Evolutionary conservation across 2,113 vertebrate species (phyloP).

Genomic region (Salvator merianae): DNA sequence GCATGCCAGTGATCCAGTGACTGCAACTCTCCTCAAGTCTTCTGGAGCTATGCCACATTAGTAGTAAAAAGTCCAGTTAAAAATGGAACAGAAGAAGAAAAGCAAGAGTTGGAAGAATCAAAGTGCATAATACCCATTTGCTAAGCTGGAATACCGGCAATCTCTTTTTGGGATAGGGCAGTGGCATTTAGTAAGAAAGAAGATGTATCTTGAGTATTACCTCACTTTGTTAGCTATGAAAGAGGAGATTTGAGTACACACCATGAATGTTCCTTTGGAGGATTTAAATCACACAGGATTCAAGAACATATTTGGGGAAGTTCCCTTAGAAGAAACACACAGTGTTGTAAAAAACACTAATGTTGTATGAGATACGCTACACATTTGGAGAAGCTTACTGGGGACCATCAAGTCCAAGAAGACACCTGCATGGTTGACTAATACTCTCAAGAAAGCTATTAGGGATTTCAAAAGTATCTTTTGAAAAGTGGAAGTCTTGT

Average conservation of each 20-base stretch:
- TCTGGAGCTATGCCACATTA: not conserved
- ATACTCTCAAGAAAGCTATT: too few relatives aligned
- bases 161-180: not conserved
- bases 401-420: not conserved
- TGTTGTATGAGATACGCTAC: not conserved
- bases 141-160: not conserved
- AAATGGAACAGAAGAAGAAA: not conserved
- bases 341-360: not conserved
- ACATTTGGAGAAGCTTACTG: not conserved
- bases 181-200: not conserved
- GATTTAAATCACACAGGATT: too few relatives aligned
- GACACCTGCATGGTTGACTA: too few relatives aligned
- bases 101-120: not conserved
- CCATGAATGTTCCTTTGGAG: too few relatives aligned
- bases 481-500: too few relatives aligned
- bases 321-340: too few relatives aligned
- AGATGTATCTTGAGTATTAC: not conserved
- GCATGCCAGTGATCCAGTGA: not conserved
- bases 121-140: not conserved
- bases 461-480: too few relatives aligned
- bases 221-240: not conserved
- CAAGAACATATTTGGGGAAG: too few relatives aligned
- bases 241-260: not conserved
- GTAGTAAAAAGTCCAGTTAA: not conserved
- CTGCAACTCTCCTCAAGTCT: not conserved